Evolutionary conservation across 2,113 vertebrate species (phyloP).

Genomic region (Amia ocellicauda): DNA sequence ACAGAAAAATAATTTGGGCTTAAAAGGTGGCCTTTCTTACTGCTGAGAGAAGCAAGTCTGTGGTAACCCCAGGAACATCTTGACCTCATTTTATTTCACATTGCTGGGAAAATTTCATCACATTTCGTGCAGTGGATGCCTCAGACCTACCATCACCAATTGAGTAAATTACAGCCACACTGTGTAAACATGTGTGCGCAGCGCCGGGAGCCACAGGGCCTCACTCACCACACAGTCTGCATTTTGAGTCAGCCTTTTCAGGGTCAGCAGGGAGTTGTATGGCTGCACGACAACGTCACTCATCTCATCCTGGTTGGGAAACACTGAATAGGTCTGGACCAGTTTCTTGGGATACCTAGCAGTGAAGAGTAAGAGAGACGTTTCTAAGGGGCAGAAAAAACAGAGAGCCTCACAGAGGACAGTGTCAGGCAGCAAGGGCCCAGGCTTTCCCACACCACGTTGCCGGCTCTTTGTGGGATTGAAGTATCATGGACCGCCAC

Average conservation of each 20-base stretch:
- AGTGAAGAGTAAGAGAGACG: conserved; percentile 6
- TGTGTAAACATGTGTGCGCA: not conserved
- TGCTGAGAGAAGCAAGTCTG: not conserved
- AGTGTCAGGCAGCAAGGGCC: not conserved
- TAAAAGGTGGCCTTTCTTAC: too few relatives aligned
- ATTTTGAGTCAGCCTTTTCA: conserved; percentile 96
- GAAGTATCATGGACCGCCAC: too few relatives aligned
- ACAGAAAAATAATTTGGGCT: too few relatives aligned
- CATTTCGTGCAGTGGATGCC: too few relatives aligned
- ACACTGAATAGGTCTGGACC: conserved; percentile 96
- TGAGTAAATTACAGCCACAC: too few relatives aligned
- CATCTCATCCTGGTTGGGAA: conserved; percentile 98
- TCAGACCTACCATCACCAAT: too few relatives aligned
- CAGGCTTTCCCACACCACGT: not conserved
- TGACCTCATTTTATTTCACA: too few relatives aligned
- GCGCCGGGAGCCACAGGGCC: too few relatives aligned
- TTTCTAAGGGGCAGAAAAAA: not conserved
- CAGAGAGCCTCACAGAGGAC: not conserved
- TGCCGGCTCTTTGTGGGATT: too few relatives aligned
- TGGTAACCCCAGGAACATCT: too few relatives aligned
- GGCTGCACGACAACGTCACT: conserved; percentile 97
- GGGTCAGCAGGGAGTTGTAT: conserved; percentile 91
- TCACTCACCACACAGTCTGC: conserved; percentile 92
- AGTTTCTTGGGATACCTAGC: conserved; percentile 94
- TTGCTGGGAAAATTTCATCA: too few relatives aligned